Percentiles rank a stretch among this genome's conserved stretches.
phyloP scores from a whole-genome alignment of 2,888 invertebrate species.

The Luperina nickerlii region DNA sequence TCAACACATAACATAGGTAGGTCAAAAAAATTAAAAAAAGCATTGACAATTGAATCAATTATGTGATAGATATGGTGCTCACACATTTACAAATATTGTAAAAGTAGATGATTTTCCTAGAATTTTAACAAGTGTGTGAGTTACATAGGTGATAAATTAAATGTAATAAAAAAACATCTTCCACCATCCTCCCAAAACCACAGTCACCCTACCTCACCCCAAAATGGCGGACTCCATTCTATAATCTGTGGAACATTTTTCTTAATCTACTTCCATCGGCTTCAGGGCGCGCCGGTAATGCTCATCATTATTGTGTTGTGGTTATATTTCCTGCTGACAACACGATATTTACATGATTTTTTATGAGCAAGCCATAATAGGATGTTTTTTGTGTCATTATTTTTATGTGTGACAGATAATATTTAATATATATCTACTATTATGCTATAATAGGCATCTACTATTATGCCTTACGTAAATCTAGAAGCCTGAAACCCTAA shows the following conservation, averaged over 20 bases:
- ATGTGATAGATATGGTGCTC: too few relatives aligned
- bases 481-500: not conserved
- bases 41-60: too few relatives aligned
- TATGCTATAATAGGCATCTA: too few relatives aligned
- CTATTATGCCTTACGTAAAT: not conserved
- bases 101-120: too few relatives aligned
- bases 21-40: too few relatives aligned
- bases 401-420: not conserved
- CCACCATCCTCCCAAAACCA: not conserved
- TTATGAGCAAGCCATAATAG: constrained; percentile 30
- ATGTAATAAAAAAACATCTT: not conserved
- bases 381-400: not conserved
- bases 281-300: constrained; percentile 64
- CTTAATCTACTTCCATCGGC: constrained; percentile 80
- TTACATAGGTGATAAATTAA: not conserved
- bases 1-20: not conserved
- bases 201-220: constrained; percentile 72
- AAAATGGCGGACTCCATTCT: constrained; percentile 79
- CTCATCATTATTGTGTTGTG: constrained; percentile 52
- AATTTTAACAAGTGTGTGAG: too few relatives aligned
- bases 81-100: too few relatives aligned
- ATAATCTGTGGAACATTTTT: constrained; percentile 82
- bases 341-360: constrained; percentile 51
- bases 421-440: too few relatives aligned
- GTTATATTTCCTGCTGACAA: constrained; percentile 49